Conservation (phyloP, 1,140 invertebrate genomes). For the Drosophila oshimai region DNA sequence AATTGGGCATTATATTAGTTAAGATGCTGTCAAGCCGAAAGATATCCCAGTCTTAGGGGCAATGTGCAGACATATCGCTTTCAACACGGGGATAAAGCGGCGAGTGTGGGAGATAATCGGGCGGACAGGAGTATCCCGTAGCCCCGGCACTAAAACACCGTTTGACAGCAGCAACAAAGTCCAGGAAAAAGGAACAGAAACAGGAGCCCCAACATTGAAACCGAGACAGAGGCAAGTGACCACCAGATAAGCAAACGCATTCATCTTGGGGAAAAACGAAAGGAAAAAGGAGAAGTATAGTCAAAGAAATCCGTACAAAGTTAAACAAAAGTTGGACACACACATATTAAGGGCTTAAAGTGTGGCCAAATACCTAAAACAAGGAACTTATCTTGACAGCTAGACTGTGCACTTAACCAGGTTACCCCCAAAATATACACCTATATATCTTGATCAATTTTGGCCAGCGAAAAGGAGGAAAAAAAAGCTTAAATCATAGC, state of each 20-base stretch:
- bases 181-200: conserved; percentile 1
- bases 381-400: conserved; percentile 40
- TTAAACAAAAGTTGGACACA: conserved; percentile 47
- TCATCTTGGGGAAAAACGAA: conserved; percentile 55
- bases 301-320: conserved; percentile 24
- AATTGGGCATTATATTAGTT: conserved; percentile 82
- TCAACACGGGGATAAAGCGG: conserved; percentile 16
- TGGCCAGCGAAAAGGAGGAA: conserved; percentile 1
- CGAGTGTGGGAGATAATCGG: neutral
- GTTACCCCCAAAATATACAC: conserved; percentile 7
- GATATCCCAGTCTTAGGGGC: conserved; percentile 42
- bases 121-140: neutral
- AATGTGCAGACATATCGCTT: conserved; percentile 54
- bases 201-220: neutral
- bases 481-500: conserved; percentile 46
- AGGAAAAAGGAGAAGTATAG: conserved; percentile 6
- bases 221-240: conserved; percentile 42
- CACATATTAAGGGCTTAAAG: conserved; percentile 48
- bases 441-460: conserved; percentile 53
- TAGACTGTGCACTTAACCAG: conserved; percentile 42
- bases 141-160: conserved; percentile 55
- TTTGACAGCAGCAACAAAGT: conserved; percentile 67
- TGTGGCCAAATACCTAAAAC: conserved; percentile 39
- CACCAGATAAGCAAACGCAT: conserved; percentile 75
- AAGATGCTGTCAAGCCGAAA: conserved; percentile 79